Conservation (phyloP, 2,113 vertebrate genomes). For the Speoplatyrhinus poulsoni region DNA sequence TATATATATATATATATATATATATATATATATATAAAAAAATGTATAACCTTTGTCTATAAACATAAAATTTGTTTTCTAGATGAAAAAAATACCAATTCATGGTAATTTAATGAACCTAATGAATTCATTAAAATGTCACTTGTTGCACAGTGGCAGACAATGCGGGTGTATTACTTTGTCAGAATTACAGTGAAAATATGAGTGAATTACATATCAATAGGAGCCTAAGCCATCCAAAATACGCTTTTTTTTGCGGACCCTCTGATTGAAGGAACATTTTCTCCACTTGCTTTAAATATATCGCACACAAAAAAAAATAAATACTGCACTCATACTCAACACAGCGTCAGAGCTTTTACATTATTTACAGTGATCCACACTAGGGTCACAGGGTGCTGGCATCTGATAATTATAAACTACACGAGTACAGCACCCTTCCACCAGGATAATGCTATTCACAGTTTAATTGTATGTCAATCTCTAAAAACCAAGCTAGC, state of each 20-base stretch:
- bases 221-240: constrained; percentile 62
- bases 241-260: constrained; percentile 55
- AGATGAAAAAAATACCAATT: constrained; percentile 73
- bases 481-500: constrained; percentile 68
- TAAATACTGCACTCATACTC: constrained; percentile 76
- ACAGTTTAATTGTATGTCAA: constrained; percentile 71
- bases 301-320: constrained; percentile 60
- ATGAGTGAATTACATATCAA: constrained; percentile 47
- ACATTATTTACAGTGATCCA: constrained; percentile 77
- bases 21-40: constrained; percentile 42
- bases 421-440: constrained; percentile 45
- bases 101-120: constrained; percentile 51
- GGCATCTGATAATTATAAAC: constrained; percentile 46
- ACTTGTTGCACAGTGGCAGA: constrained; percentile 76
- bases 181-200: constrained; percentile 62
- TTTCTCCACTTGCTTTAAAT: constrained; percentile 69
- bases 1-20: too few relatives aligned
- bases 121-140: constrained; percentile 65
- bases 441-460: constrained; percentile 64
- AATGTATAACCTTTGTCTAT: constrained; percentile 57
- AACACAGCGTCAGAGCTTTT: constrained; percentile 73
- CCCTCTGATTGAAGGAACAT: constrained; percentile 50
- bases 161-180: constrained; percentile 75
- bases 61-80: constrained; percentile 69
- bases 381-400: constrained; percentile 54